A percentile compares a stretch with the other conserved stretches of the same genome.
Conservation (phyloP, 2,888 invertebrate genomes). For the Mantis religiosa region DNA sequence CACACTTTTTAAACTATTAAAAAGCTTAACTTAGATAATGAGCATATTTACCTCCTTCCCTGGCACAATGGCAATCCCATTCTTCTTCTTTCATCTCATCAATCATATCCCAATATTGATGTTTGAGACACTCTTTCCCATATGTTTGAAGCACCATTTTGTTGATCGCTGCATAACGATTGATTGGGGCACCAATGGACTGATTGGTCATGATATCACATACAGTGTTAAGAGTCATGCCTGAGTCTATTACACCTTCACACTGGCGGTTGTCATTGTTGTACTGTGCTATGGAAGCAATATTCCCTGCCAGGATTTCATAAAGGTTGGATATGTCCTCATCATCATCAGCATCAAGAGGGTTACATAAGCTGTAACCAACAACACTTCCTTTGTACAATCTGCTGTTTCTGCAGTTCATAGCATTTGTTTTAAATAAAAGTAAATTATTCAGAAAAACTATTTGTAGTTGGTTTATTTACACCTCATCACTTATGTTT, state of each 20-base stretch:
- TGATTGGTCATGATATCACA: slow-evolving; percentile 71
- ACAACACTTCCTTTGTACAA: too few species aligned
- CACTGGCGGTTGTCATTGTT: slow-evolving; percentile 80
- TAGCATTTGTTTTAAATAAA: too few species aligned
- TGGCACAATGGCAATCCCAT: slow-evolving; percentile 60
- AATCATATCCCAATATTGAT: slow-evolving; percentile 74
- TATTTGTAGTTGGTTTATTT: too few species aligned
- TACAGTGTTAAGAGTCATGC: slow-evolving; percentile 75
- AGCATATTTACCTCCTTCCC: slow-evolving; percentile 53
- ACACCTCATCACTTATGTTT: too few species aligned
- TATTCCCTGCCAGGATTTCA: slow-evolving; percentile 74
- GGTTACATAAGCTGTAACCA: slow-evolving; percentile 64
- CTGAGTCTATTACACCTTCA: slow-evolving; percentile 54
- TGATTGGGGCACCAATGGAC: slow-evolving; percentile 56
- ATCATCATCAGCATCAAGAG: slow-evolving; percentile 57
- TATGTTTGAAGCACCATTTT: slow-evolving; percentile 60
- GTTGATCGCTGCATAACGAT: slow-evolving; percentile 71
- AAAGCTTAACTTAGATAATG: too few species aligned
- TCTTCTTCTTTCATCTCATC: slow-evolving; percentile 59
- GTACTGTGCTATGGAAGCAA: slow-evolving; percentile 90
- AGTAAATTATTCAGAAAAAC: too few species aligned
- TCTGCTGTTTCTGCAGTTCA: too few species aligned
- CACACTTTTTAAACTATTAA: too few species aligned
- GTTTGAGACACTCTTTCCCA: slow-evolving; percentile 75
- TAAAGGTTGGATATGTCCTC: slow-evolving; percentile 63